These are phyloP conservation scores for Apis dorsata DNA, from an alignment of 1,140 invertebrate species.

Conservation along the genomic window DNA sequence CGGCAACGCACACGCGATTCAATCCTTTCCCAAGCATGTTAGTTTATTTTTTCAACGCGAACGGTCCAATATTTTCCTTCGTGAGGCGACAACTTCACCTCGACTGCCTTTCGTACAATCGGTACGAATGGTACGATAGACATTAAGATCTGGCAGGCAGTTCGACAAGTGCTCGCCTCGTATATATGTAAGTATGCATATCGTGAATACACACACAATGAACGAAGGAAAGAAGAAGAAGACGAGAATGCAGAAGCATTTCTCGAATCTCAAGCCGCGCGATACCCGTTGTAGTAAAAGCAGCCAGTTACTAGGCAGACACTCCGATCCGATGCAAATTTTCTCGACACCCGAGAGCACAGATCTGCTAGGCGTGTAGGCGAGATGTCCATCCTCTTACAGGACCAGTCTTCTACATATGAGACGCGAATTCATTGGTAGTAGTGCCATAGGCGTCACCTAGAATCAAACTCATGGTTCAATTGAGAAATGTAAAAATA, in stretches of 20 bases:
- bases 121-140: conserved; percentile 5
- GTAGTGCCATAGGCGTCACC: conserved; percentile 40
- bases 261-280: conserved; percentile 4
- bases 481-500: conserved; percentile 18
- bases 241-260: conserved; percentile 52
- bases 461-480: background rate
- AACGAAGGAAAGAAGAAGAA: background rate
- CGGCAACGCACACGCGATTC: background rate
- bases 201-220: background rate
- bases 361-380: conserved; percentile 64
- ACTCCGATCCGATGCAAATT: conserved; percentile 64
- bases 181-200: background rate
- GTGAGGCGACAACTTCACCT: conserved; percentile 6
- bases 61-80: conserved; percentile 30
- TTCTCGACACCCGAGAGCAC: conserved; percentile 57
- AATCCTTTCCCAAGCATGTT: background rate
- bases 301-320: conserved; percentile 63
- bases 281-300: conserved; percentile 28
- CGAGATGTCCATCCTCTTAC: conserved; percentile 69
- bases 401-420: conserved; percentile 59
- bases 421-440: conserved; percentile 30
- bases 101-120: conserved; percentile 8
- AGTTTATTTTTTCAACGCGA: conserved; percentile 2
- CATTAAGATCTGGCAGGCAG: conserved; percentile 29
- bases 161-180: conserved; percentile 36